Conservation (phyloP, 2,888 invertebrate species). For the Phengaris alcon region DNA sequence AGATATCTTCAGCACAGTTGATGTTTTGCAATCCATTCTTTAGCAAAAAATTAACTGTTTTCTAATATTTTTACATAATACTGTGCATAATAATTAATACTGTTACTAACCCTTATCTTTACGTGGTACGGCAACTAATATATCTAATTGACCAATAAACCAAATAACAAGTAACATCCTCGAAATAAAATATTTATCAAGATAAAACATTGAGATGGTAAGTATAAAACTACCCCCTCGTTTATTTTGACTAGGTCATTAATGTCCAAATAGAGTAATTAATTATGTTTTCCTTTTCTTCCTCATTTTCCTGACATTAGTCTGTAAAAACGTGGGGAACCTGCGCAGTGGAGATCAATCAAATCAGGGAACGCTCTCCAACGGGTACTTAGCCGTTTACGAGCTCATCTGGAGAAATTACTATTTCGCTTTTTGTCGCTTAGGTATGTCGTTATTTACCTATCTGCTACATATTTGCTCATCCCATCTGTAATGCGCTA, state of each 20-base stretch:
- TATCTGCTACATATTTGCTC: neutral
- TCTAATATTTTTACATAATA: too few relatives aligned
- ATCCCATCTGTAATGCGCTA: too few relatives aligned
- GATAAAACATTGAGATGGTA: constrained; percentile 10
- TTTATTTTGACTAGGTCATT: constrained; percentile 70
- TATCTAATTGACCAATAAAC: neutral
- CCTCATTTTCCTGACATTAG: constrained; percentile 66
- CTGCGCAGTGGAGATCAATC: constrained; percentile 69
- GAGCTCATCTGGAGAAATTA: constrained; percentile 53
- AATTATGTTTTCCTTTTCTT: constrained; percentile 71
- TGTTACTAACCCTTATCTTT: neutral
- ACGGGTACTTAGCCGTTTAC: constrained; percentile 67
- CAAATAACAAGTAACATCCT: neutral
- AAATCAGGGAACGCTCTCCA: constrained; percentile 64
- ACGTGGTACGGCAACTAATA: neutral
- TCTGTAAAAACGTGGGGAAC: constrained; percentile 67
- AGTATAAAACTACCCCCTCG: constrained; percentile 64
- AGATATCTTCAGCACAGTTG: neutral
- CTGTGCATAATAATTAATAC: too few relatives aligned
- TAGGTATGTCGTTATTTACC: constrained; percentile 6
- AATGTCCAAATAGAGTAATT: constrained; percentile 79
- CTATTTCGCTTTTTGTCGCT: constrained; percentile 26
- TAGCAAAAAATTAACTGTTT: too few relatives aligned
- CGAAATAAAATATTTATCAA: constrained; percentile 19
- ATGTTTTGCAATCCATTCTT: neutral